Base-by-base conservation (phyloP, 2,797 vertebrate genomes). In the Fundulus diaphanus region DNA sequence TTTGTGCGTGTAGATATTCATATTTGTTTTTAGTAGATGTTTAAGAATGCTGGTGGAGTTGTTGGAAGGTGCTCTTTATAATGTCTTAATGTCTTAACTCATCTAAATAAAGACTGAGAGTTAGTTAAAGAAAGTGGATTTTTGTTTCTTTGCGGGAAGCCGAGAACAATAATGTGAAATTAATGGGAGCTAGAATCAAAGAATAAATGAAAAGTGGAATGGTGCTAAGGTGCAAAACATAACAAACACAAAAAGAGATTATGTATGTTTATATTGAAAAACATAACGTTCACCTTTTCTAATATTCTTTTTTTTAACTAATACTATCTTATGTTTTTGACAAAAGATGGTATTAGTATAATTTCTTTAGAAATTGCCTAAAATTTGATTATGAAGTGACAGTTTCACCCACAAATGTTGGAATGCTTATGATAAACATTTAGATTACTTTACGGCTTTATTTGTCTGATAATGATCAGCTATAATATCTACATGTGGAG, bases 381-480 rank as follows among this genome's bases (percentile, higher is more conserved):
- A 6, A n/a, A 66, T n/a, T n/a, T 42, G 40, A 67, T 73, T 29
- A 15, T 7, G 15, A 77, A 73, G 59, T 56, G 48, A 73, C 8
- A 20, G n/a, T 46, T 70, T 24, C 16, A 8, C 49, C 49, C 57
- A 52, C 6, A 68, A 52, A 72, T 65, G 5, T 12, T 1, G 1
- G 6, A 57, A 18, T 24, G 27, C 48, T 22, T 67, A 48, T 27
- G 16, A 35, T 22, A 46, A 0, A n/a, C 40, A 80, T 81, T 70
- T 72, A 63, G 33, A 82, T 74, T 70, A 18, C 44, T 44, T 84
- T 80, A 63, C 72, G 72, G 15, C 78, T 85, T 76, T 66, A 24
- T 24, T 82, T 72, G 46, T 66, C 68, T 51, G 73, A 83, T 82
- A 80, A 91, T 88, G 86, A 90, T 93, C 86, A 78, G 83, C 83